Conservation (phyloP, 2,113 vertebrate species). For the Myodes glareolus region DNA sequence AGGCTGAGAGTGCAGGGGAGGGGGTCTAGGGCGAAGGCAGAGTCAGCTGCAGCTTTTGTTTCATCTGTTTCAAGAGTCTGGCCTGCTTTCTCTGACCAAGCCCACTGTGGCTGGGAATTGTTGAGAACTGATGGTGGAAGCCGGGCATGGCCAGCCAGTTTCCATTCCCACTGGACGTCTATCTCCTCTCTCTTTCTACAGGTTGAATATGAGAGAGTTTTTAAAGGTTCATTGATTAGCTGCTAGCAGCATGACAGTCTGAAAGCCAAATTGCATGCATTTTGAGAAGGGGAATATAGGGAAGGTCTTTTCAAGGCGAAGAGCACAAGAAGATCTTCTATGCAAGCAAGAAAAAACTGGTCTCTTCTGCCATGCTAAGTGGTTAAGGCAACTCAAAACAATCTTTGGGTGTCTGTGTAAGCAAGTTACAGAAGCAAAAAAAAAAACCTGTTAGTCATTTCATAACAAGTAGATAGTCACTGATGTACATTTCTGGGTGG, state of each 20-base stretch:
- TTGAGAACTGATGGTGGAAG: neutral
- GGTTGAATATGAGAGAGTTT: neutral
- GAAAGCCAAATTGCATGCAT: neutral
- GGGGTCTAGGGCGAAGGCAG: neutral
- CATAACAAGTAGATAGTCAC: neutral
- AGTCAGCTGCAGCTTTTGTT: neutral
- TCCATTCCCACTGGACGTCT: neutral
- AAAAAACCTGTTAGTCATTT: neutral
- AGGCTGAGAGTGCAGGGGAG: neutral
- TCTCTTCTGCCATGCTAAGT: neutral
- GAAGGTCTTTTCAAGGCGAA: neutral
- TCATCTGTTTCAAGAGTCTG: neutral
- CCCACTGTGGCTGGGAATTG: neutral
- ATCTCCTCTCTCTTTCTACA: no score
- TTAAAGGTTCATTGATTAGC: neutral
- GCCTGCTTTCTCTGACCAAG: neutral
- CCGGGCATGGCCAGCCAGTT: neutral
- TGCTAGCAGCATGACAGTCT: neutral
- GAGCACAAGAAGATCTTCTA: neutral
- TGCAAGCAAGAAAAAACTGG: neutral
- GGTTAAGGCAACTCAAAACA: neutral
- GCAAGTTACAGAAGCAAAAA: neutral
- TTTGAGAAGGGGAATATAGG: neutral
- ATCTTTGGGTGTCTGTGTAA: neutral
- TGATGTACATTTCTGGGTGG: neutral